These are phyloP conservation scores for Ariopsis seemanni DNA, from an alignment of 2,113 vertebrate species.

Conservation along the genomic window DNA sequence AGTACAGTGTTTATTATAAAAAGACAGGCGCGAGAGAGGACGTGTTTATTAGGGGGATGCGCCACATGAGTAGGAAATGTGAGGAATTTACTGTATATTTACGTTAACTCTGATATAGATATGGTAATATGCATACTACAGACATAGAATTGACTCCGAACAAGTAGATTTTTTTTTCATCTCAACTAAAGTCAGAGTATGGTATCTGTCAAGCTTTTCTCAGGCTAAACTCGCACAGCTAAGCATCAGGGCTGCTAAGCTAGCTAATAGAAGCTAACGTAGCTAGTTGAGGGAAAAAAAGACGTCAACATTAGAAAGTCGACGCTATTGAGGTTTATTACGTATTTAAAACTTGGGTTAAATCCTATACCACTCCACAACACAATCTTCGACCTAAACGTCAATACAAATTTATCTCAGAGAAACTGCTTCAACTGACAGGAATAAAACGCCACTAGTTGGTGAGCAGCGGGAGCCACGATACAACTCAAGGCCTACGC, in stretches of 20 bases:
- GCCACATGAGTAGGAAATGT: background rate
- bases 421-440: background rate
- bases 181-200: background rate
- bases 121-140: background rate
- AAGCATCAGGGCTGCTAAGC: background rate
- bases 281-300: background rate
- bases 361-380: fast-evolving
- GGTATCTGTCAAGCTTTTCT: no score
- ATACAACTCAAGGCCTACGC: constrained; percentile 32
- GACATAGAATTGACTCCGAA: background rate
- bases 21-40: background rate
- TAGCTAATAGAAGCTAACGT: background rate
- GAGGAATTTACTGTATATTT: background rate
- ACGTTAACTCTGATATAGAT: background rate
- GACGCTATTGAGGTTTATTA: background rate
- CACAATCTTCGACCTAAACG: no score
- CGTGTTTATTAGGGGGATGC: background rate
- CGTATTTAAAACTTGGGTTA: fast-evolving
- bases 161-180: background rate
- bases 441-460: background rate
- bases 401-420: background rate
- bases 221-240: background rate
- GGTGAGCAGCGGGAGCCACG: background rate
- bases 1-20: no score
- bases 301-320: background rate